Base-by-base conservation (phyloP, 1,140 invertebrate genomes). In the Odontomachus brunneus region DNA sequence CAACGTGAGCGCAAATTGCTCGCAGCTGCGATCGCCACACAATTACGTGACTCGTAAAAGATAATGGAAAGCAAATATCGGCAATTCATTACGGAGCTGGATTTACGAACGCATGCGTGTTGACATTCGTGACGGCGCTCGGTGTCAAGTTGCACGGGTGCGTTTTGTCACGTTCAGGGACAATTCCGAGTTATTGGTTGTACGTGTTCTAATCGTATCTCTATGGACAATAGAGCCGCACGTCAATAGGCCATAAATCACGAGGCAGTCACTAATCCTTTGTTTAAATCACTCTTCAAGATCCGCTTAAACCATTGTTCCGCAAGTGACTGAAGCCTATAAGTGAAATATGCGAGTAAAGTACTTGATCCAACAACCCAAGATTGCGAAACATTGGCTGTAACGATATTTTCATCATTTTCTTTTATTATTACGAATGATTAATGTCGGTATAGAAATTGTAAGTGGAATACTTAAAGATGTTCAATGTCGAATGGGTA, bases 131-230 rank as follows among this genome's bases (percentile, higher is more conserved):
- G 49, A 76, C 24, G 53, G 53, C 63, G 49, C 22, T 66, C 19
- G 48, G 33, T 78, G 74, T 78, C 33, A 29, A 57, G 63, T 57
- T 69, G 29, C 22, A 57, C 22, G 19, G 48, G 5, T 66, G 63
- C 62, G n/a, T 66, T 78, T 57, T 78, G 63, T 78, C 75, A 78
- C 75, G 75, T 69, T 78, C 75, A 78, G 75, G 75, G 33, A 69
- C 75, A 78, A 69, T 57, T 44, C 29, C 9, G 9, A n/a, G 29
- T 17, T 63, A 33, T 55, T 55, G 19, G 1, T 19, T 38, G 62
- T 26, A 55, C 67, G 44, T 9, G 33, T 69, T 69, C 49, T 76
- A 76, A 65, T 76, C 60, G 9, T 76, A 19, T 51, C 38, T 57
- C 17, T n/a, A 29, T 19, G 33, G 63, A 78, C 51, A 78, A 78